Evolutionary conservation across 2,113 vertebrate genomes (phyloP), one percentile per base, ranked within the genome.

Genomic region (Calypte anna): DNA sequence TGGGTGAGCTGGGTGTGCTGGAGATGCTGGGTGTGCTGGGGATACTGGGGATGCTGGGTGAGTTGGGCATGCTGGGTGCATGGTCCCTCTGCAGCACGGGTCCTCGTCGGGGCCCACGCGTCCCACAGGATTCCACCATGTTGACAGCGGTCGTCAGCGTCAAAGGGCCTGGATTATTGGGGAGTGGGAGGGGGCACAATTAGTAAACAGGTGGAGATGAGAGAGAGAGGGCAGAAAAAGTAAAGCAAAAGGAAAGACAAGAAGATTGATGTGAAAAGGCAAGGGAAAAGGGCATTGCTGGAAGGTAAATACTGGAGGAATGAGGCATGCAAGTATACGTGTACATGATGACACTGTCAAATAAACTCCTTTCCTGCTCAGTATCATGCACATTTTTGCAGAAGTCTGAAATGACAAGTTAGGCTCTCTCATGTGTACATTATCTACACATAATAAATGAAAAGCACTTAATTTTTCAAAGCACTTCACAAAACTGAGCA

Each of bases 151-250:
- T 96, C 97, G 50, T 96, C 96, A 97, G 97, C 97, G 20, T 97
- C 97, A 59, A 92, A 72, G 59, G 97, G 97, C 98, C 98, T 98
- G 94, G 91, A 98, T 96, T 80, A 44, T 97, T 94, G 96, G 96
- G 97, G 97, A 97, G 97, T 12, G 97, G 97, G 97, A 97, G 97
- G 97, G 97, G 97, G 94, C 64, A 98, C 33, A 98, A 95, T 98
- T 96, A 98, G 97, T 98, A 61, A 83, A 61, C 1, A 81, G 90
- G 76, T 94, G 96, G 0, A 53, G 91, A 55, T 61, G 54, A 70
- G 76, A 68, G 55, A 68, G 55, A 22, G 25, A 61, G 69, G 64
- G 87, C 6, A 93, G 92, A 24, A 43, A 38, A 31, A 76, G 85
- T 1, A 79, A 84, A 83, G 66, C 75, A 50, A 78, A 36, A 46